A percentile compares a stretch with the other conserved stretches of the same genome.
Evolutionary conservation across 2,797 vertebrate species (phyloP).

Genomic region (Chrosomus eos): DNA sequence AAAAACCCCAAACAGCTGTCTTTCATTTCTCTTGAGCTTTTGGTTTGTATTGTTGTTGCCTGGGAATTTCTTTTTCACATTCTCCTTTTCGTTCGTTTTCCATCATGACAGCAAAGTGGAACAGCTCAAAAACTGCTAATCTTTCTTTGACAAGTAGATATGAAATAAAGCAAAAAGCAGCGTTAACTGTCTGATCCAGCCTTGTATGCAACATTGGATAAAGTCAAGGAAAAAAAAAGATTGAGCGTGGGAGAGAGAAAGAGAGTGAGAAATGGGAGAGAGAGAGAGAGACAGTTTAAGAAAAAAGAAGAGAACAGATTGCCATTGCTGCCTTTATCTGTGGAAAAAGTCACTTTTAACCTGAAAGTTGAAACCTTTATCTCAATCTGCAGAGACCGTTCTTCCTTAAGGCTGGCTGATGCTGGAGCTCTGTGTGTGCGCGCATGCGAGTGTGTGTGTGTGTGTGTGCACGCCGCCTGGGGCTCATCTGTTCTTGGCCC

Average conservation of each 20-base stretch:
- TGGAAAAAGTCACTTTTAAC: constrained; percentile 78
- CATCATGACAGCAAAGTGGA: constrained; percentile 72
- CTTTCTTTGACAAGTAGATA: constrained; percentile 81
- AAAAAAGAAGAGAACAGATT: constrained; percentile 63
- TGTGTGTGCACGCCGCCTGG: constrained; percentile 45
- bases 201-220: constrained; percentile 61
- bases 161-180: constrained; percentile 75
- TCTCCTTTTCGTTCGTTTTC: constrained; percentile 75
- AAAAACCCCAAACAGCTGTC: constrained; percentile 1
- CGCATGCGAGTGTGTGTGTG: constrained; percentile 42
- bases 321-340: constrained; percentile 78
- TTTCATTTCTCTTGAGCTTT: constrained; percentile 33
- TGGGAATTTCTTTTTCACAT: constrained; percentile 73
- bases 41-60: constrained; percentile 69
- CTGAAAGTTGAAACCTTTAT: constrained; percentile 83
- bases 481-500: constrained; percentile 68
- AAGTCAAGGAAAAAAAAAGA: constrained; percentile 54
- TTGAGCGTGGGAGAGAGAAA: constrained; percentile 67
- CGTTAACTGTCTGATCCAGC: constrained; percentile 76
- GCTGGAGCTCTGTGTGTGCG: constrained; percentile 48
- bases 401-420: constrained; percentile 68
- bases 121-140: constrained; percentile 78
- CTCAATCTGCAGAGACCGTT: constrained; percentile 77
- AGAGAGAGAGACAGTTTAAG: constrained; percentile 55
- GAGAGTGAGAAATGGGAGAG: constrained; percentile 2